Base-by-base conservation (phyloP, 2,888 invertebrate species). In the Drosophila greeni region DNA sequence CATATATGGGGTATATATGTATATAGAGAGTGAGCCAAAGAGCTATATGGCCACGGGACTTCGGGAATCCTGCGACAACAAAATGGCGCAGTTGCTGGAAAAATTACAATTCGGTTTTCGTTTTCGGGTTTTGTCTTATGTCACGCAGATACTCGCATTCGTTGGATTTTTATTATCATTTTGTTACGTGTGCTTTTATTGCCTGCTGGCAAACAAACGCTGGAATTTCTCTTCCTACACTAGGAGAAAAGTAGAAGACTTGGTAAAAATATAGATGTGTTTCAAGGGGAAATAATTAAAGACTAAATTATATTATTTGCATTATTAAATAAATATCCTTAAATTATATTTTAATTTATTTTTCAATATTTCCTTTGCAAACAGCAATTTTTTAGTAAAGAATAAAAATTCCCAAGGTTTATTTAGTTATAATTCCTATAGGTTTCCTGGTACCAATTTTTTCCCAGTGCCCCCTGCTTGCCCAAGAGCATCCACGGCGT, bases 171-270 rank as follows among this genome's bases (percentile, higher is more conserved):
- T 84, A 77, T 85, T 82, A 77, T 84, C 75, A 77, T 79, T 84
- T 84, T 84, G 77, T 73, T 84, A 82, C 84, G 85, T 84, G 83
- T 73, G 82, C 73, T 84, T 82, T 82, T 75, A 83, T 75, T 68
- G 79, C 66, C 75, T 56, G 52, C 54, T 51, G 39, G 47, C 66
- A 75, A 68, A 56, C 66, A 47, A 60, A 60, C 69, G 16, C 48
- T 31, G 49, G 60, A 47, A 42, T 61, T 45, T 16, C 40, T 51
- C 40, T 24, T 33, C 0, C 5, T 20, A 14, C 37, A 40, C 23
- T 16, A 9, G 40, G 43, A 37, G 40, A 45, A 42, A 40, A 14
- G 2, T 14, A 14, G 7, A 1, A 4, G 1, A 0, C 18, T 39
- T 14, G 0, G 3, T 6, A 1, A 18, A 7, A 20, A 20, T 20